Percentiles rank a stretch among this genome's conserved stretches.
These are phyloP conservation scores for Melieria crassipennis DNA, from an alignment of 2,888 invertebrate genomes.

Conservation along the genomic window DNA sequence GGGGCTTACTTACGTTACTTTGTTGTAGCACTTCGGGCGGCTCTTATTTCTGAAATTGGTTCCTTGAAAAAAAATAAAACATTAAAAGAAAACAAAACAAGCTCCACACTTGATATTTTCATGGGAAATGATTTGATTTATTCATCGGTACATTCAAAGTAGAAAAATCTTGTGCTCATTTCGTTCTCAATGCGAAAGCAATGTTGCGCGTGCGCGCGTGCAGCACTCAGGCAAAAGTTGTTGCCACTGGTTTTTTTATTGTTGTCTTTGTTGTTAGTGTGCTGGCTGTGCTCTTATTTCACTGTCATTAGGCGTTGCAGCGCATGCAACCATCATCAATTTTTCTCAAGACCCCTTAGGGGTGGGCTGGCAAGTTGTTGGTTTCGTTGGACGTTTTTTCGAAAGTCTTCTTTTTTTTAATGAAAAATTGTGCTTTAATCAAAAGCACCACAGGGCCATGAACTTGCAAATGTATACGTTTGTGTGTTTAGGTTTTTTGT, in stretches of 20 bases:
- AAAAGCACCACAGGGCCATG: not conserved
- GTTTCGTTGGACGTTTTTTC: no score
- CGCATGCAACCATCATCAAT: constrained; percentile 1
- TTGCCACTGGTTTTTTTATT: not conserved
- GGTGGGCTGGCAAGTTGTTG: not conserved
- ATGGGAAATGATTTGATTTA: constrained; percentile 46
- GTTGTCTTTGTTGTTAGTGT: not conserved
- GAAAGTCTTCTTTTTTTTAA: not conserved
- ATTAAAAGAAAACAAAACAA: constrained; percentile 17
- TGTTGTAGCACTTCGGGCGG: constrained; percentile 1
- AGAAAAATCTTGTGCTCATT: not conserved
- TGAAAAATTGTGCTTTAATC: constrained; percentile 6
- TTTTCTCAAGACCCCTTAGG: constrained; percentile 10
- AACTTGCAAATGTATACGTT: no score
- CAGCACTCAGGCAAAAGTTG: not conserved
- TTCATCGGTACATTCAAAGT: not conserved
- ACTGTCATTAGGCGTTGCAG: not conserved
- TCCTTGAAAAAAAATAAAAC: not conserved
- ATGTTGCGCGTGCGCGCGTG: no score
- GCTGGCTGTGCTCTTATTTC: not conserved
- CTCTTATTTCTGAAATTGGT: not conserved
- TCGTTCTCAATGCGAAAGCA: not conserved
- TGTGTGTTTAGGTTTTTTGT: no score
- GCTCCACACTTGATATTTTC: constrained; percentile 42
- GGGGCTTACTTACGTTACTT: not conserved